Percentiles rank a stretch among this genome's conserved stretches.
These are phyloP conservation scores for Nudaria mundana DNA, from an alignment of 2,888 invertebrate species.

Conservation along the genomic window DNA sequence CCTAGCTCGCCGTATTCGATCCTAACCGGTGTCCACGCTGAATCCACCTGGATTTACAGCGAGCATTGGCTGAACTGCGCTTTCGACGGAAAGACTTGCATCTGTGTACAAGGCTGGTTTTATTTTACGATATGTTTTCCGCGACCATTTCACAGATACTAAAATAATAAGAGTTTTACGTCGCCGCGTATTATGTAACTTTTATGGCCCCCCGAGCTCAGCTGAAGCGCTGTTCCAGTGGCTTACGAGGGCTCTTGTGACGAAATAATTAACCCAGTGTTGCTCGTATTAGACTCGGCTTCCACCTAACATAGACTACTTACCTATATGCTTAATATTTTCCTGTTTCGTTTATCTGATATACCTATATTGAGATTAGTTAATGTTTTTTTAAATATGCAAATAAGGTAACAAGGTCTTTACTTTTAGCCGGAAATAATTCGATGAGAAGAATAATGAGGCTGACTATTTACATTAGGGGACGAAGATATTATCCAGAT, in stretches of 20 bases:
- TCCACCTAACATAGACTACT: constrained; percentile 51
- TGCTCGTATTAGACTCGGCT: constrained; percentile 66
- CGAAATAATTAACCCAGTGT: constrained; percentile 77
- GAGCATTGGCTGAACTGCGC: constrained; percentile 55
- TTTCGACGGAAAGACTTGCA: constrained; percentile 54
- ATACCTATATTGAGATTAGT: constrained; percentile 27
- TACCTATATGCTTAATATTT: constrained; percentile 51
- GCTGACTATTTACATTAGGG: constrained; percentile 33
- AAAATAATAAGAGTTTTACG: constrained; percentile 80
- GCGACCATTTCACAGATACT: constrained; percentile 77
- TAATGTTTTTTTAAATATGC: constrained; percentile 21
- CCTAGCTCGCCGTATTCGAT: constrained; percentile 67
- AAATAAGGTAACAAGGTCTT: constrained; percentile 29
- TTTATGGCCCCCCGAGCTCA: constrained; percentile 72
- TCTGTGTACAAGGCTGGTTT: constrained; percentile 63
- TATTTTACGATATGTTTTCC: constrained; percentile 77
- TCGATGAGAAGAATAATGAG: constrained; percentile 35
- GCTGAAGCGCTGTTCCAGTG: constrained; percentile 72
- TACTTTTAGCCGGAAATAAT: constrained; percentile 30
- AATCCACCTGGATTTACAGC: constrained; percentile 74
- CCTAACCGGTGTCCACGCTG: constrained; percentile 72
- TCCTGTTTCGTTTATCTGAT: constrained; percentile 40
- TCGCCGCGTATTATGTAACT: constrained; percentile 76
- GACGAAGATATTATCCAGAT: constrained; percentile 27
- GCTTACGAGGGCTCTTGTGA: constrained; percentile 76